These are phyloP conservation scores for Rotaria magnacalcarata DNA, from an alignment of 2,888 invertebrate species.

Conservation along the genomic window DNA sequence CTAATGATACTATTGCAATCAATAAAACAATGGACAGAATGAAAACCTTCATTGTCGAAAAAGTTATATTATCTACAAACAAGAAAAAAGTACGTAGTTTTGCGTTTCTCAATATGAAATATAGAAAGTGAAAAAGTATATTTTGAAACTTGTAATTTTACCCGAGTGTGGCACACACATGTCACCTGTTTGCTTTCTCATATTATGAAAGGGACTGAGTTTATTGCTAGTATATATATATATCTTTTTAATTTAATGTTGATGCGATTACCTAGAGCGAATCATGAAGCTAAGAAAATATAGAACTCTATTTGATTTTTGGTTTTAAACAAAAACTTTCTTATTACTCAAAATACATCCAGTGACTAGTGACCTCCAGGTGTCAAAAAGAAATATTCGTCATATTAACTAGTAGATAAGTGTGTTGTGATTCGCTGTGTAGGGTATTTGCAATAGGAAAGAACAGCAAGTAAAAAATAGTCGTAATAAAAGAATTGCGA, in stretches of 20 bases:
- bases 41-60: background rate
- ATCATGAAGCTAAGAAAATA: no score
- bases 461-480: background rate
- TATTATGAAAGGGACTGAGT: no score
- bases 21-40: background rate
- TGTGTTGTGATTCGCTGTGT: background rate
- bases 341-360: background rate
- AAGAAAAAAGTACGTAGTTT: background rate
- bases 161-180: no score
- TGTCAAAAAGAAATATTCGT: background rate
- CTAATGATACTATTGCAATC: background rate
- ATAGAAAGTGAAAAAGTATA: no score
- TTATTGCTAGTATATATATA: no score
- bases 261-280: no score
- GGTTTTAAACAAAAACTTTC: no score
- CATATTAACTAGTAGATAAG: background rate
- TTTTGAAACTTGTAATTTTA: no score
- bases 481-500: background rate
- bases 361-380: constrained; percentile 1
- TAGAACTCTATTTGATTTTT: background rate
- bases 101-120: background rate
- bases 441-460: background rate
- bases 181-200: no score
- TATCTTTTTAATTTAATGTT: no score
- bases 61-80: background rate